Base-by-base conservation (phyloP, 2,888 invertebrate genomes). In the Electrophaes corylata region DNA sequence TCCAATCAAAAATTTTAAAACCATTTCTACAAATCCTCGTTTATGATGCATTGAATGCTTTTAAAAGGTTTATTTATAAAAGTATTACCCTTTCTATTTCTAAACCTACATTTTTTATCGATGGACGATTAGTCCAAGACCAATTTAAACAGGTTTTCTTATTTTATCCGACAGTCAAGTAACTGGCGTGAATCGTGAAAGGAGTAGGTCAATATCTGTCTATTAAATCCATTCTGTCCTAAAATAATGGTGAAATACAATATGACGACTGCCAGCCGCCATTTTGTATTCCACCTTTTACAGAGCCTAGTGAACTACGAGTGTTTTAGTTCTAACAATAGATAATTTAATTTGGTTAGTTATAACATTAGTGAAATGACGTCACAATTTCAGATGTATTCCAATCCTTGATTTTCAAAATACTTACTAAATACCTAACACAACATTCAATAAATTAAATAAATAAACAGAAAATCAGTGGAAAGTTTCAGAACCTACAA, bases 391-490 rank as follows among this genome's bases (percentile, higher is more conserved):
- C 14, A 41, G 26, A 23, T 14, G 16, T 39, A 41, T 41, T 10
- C 11, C 23, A 12, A 18, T n/a, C 20, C 18, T 29, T 10, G 8
- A 18, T 20, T 47, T 29, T 46, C 26, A 12, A 31, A 55, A 23
- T 26, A 33, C 23, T 63, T 26, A 33, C 23, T 63, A 69, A 66
- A 66, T 65, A n/a, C n/a, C n/a, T n/a, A 53, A 65, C 48, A 60
- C 46, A 58, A 43, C 35, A 37, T 19, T 16, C 29, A 46, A 58
- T 52, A 44, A 60, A 48, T 55, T 44, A 60, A 57, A 55, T 47
- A 73, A 68, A 67, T 67, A 67, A 69, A 67, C 62, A 62, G 52
- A 57, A 65, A 57, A 57, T 51, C 12, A 67, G 57, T 71, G 75
- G 73, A 72, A 76, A 70, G 63, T 64, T 65, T 69, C 64, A 20